phyloP scores from a whole-genome alignment of 2,888 invertebrate genomes.

The Perizoma flavofasciatum region DNA sequence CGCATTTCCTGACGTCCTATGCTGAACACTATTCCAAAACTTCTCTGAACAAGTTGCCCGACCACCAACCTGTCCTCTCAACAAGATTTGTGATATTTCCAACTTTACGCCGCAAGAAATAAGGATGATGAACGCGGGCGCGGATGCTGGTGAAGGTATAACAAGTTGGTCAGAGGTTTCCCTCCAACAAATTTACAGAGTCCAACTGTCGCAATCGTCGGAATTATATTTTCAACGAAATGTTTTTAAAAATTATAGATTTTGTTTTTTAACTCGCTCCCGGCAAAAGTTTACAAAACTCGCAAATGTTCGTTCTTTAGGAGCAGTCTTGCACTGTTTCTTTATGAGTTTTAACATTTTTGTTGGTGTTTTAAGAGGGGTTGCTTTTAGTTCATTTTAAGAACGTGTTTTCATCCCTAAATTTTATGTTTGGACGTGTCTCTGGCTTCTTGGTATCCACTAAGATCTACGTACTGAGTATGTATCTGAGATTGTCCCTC shows the following conservation, averaged over 20 bases:
- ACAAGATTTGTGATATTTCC: conserved; percentile 15
- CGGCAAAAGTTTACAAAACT: conserved; percentile 28
- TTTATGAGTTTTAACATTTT: conserved; percentile 30
- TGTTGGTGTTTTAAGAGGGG: conserved; percentile 25
- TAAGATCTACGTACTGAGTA: too few relatives aligned
- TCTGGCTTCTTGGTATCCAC: too few relatives aligned
- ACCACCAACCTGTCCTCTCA: conserved; percentile 18
- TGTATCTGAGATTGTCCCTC: too few relatives aligned
- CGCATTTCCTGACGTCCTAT: conserved; percentile 49
- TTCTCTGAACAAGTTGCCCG: conserved; percentile 47
- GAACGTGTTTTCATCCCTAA: too few relatives aligned
- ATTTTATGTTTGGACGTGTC: too few relatives aligned
- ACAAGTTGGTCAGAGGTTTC: conserved; percentile 50
- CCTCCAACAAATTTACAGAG: conserved; percentile 51
- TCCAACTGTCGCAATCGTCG: conserved; percentile 52
- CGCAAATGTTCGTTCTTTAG: conserved; percentile 22
- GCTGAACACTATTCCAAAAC: conserved; percentile 54
- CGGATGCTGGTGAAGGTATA: conserved; percentile 42
- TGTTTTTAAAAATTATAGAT: conserved; percentile 40
- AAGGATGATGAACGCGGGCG: conserved; percentile 23
- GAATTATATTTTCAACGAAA: conserved; percentile 47
- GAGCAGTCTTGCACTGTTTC: conserved; percentile 22
- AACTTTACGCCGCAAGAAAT: conserved; percentile 17
- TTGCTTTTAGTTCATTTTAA: conserved; percentile 13
- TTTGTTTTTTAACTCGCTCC: conserved; percentile 35